Evolutionary conservation across 2,113 vertebrate genomes (phyloP).

Genomic region (Varanus komodoensis): DNA sequence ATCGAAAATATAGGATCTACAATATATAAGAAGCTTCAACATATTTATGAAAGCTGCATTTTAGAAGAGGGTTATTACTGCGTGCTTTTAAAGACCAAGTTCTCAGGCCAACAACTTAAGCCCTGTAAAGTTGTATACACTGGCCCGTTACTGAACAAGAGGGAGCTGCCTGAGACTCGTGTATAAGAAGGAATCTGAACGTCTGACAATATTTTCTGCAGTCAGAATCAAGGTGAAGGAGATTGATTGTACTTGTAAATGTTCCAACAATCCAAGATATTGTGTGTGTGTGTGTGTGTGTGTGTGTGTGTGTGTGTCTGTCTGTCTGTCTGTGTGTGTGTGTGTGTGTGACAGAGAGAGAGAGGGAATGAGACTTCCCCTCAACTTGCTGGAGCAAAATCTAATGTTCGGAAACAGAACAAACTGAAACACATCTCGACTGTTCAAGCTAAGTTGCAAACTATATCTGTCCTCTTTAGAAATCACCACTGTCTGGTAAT

Average conservation of each 20-base stretch:
- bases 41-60: neutral
- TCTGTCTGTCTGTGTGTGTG: too few relatives aligned
- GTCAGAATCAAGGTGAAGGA: constrained; percentile 41
- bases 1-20: constrained; percentile 2
- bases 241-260: constrained; percentile 46
- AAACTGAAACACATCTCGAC: neutral
- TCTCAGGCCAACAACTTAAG: constrained; percentile 58
- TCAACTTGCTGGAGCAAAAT: constrained; percentile 48
- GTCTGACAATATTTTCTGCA: neutral
- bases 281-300: neutral
- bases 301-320: too few relatives aligned
- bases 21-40: neutral
- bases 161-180: constrained; percentile 8
- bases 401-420: constrained; percentile 59
- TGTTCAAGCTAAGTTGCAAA: constrained; percentile 52
- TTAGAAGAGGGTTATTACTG: constrained; percentile 27
- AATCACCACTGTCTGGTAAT: constrained; percentile 35
- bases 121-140: constrained; percentile 60
- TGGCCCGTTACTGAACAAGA: constrained; percentile 54
- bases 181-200: constrained; percentile 35
- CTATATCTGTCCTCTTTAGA: constrained; percentile 44
- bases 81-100: constrained; percentile 31
- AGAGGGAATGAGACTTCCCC: constrained; percentile 46
- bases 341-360: neutral
- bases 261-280: constrained; percentile 46